Conservation (phyloP, 1,140 invertebrate species). For the Cydia fagiglandana region DNA sequence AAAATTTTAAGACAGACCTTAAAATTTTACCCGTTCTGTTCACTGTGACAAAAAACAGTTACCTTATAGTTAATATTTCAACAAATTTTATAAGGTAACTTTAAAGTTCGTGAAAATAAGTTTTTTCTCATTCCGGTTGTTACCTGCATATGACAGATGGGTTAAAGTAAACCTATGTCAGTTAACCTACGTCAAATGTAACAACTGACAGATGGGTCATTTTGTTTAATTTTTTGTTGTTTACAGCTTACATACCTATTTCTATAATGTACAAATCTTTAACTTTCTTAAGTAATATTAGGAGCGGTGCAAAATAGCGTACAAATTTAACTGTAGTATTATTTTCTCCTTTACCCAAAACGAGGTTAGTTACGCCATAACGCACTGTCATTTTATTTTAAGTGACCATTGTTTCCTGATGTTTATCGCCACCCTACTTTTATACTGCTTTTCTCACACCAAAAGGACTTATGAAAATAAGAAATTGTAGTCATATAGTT, state of each 20-base stretch:
- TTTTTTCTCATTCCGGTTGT: neutral
- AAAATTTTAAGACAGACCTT: no score
- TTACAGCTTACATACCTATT: no score
- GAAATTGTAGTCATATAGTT: neutral
- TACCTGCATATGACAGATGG: neutral
- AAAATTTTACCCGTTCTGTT: no score
- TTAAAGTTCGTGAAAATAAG: neutral
- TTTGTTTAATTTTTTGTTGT: neutral
- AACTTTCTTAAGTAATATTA: no score
- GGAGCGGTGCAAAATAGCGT: neutral
- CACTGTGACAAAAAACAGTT: no score
- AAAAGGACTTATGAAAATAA: neutral
- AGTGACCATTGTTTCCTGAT: slow-evolving; percentile 38
- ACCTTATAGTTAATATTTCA: no score
- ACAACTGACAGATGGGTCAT: neutral
- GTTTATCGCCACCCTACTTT: slow-evolving; percentile 43
- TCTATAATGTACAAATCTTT: neutral
- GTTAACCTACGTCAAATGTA: neutral
- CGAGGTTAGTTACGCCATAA: slow-evolving; percentile 11
- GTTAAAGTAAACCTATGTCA: neutral
- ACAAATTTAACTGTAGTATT: neutral
- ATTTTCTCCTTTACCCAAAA: slow-evolving; percentile 1
- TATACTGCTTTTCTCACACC: slow-evolving; percentile 24
- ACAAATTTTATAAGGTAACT: no score
- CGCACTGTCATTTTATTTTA: slow-evolving; percentile 25